phyloP scores from a whole-genome alignment of 92 coral and sea anemone species.

The Paramuricea clavata region DNA sequence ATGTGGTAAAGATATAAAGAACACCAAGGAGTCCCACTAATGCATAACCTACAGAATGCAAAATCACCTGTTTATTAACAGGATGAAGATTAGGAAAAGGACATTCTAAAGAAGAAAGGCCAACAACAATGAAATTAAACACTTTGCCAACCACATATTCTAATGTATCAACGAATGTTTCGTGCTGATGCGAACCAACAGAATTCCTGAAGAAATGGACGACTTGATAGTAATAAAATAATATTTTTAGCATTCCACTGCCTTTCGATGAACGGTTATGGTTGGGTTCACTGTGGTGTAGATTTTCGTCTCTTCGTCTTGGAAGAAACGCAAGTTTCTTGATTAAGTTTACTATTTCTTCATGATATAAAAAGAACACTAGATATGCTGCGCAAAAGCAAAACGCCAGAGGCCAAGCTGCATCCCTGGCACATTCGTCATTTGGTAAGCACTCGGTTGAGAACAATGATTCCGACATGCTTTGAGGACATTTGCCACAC shows the following conservation, averaged over 20 bases:
- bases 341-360: slow-evolving; percentile 3
- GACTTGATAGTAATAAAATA: slow-evolving; percentile 38
- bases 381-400: not conserved
- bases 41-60: slow-evolving; percentile 26
- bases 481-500: slow-evolving; percentile 16
- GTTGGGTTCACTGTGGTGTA: not conserved
- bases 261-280: not conserved
- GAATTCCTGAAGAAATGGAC: not conserved
- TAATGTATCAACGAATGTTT: not conserved
- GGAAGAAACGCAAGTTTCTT: not conserved
- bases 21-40: not conserved
- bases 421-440: not conserved
- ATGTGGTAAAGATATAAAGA: not conserved
- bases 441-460: slow-evolving; percentile 13
- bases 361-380: slow-evolving; percentile 19
- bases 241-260: slow-evolving; percentile 5
- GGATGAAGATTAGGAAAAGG: slow-evolving; percentile 26
- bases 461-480: slow-evolving; percentile 23
- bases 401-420: not conserved
- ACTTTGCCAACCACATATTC: not conserved
- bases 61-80: not conserved
- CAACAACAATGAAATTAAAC: not conserved
- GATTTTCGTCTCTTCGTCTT: not conserved
- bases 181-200: not conserved
- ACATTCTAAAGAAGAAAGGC: not conserved